Base-by-base conservation (phyloP, 2,888 invertebrate species). In the Stomorhina lunata region DNA sequence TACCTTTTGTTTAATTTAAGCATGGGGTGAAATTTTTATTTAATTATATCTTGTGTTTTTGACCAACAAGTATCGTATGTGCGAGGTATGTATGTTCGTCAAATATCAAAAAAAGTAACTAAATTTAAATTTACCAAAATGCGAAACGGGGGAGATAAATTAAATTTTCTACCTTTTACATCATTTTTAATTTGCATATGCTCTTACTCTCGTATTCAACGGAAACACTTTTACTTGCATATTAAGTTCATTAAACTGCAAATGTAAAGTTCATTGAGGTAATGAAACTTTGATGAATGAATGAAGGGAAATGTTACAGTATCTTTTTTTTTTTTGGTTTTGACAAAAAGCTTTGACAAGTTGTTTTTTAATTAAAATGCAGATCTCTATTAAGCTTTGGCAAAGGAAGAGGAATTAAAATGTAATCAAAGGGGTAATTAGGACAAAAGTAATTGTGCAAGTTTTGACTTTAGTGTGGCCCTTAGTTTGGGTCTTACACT, bases 211-310 rank as follows among this genome's bases (percentile, higher is more conserved):
- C 27, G 17, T 2, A 15, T n/a, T n/a, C n/a, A n/a, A 15, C 55
- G 20, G 6, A 59, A 43, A 37, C 48, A 59, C 15, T 45, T 71
- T 40, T 45, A 25, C 17, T 9, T n/a, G 0, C 10, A 1, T 4
- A 9, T n/a, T n/a, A 69, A 69, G 57, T 71, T 57, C 45, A 32
- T 57, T 59, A 43, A 57, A 71, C 71, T 45, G 15, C 7, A 22
- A n/a, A 32, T 45, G n/a, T 5, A 40, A 45, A 57, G 53, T 57
- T 57, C 37, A 69, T 0, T 5, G 17, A 10, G 5, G 22, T 32
- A 29, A n/a, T 17, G n/a, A 40, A 5, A 20, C 34, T 34, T 34
- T 34, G 1, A 45, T 15, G 32, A 69, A 22, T 27, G 7, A 27
- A 43, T 25, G 1, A 63, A 15, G n/a, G 25, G 22, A 25, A 50